Base-by-base conservation (phyloP, 2,797 vertebrate genomes). In the Hozukius guyotensis region DNA sequence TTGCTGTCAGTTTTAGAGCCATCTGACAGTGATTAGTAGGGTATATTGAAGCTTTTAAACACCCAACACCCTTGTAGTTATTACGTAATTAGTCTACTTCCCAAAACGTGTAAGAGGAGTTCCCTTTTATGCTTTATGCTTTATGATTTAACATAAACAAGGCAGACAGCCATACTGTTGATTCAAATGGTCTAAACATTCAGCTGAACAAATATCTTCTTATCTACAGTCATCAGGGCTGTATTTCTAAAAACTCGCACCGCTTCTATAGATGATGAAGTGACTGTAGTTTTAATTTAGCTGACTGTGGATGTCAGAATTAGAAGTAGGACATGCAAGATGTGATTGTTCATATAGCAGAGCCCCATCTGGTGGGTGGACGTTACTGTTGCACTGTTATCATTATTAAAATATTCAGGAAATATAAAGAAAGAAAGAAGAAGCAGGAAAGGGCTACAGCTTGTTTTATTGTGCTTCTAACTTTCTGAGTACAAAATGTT, bases 331-430 rank as follows among this genome's bases (percentile, higher is more conserved):
- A 60, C 18, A n/a, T 8, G 6, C 18, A 83, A 25, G 29, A 72
- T 25, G 56, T 38, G 68, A 16, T 71, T 52, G 80, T 81, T 87
- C 14, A 22, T 85, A 74, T 55, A 59, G 14, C 78, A 90, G 86
- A 93, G 93, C 93, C 78, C 94, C 92, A 90, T 88, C 93, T 93
- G 85, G 72, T 94, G 94, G 94, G 66, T 62, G 73, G 52, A 87
- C 12, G 2, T 62, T 8, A 86, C 52, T 79, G 78, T 42, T 91
- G 83, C 90, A 91, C 49, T 42, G 38, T 42, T 42, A 38, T 57
- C 27, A 13, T 52, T 24, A 53, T 22, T 2, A 1, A 25, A 61
- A 59, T 57, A 27, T 55, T 31, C 16, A 77, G 10, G 16, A 36
- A 38, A 60, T 14, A 62, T 16, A 63, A 29, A 3, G 8, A 25